Base-by-base conservation (phyloP, 2,797 vertebrate species). In the Typhlichthys eigenmanni region DNA sequence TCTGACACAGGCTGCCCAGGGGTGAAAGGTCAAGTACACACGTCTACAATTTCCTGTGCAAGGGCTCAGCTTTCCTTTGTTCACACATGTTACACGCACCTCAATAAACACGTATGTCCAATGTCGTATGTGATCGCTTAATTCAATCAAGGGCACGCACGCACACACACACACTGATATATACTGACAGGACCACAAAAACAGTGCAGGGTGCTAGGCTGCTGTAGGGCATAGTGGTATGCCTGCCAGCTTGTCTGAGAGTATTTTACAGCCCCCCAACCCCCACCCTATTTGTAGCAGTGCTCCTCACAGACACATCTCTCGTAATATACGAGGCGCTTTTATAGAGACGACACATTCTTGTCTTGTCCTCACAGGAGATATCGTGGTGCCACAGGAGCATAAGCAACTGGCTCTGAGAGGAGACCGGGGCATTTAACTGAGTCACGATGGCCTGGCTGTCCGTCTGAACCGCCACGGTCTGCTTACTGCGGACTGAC, bases 21-120 rank as follows among this genome's bases (percentile, higher is more conserved):
- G 69, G 78, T 85, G 46, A 89, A 75, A 87, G 85, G 85, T 87
- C 81, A 80, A 85, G 64, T 46, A 2, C 68, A 70, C 55, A 65
- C 55, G 6, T 85, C 74, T 84, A 66, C 54, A 48, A 72, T 84
- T 87, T 77, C 76, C 69, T 49, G 60, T 59, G 53, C 7, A 68
- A n/a, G 43, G 66, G 46, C 50, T 81, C 58, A 53, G 45, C 24
- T 80, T 62, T 59, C 74, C 74, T 80, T 88, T 86, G 84, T 85
- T 79, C 75, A 55, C 34, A 43, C 24, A 32, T 13, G 19, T 8
- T 50, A 19, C 13, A 32, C 57, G 49, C 14, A 43, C 38, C 19
- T 58, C 58, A 29, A 43, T 50, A 45, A 50, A 53, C 70, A 64
- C 24, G 2, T 29, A 29, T 29, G 24, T 29, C 24, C 24, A 29